Base-by-base conservation (phyloP, 2,113 vertebrate genomes). In the Aegithalos caudatus region DNA sequence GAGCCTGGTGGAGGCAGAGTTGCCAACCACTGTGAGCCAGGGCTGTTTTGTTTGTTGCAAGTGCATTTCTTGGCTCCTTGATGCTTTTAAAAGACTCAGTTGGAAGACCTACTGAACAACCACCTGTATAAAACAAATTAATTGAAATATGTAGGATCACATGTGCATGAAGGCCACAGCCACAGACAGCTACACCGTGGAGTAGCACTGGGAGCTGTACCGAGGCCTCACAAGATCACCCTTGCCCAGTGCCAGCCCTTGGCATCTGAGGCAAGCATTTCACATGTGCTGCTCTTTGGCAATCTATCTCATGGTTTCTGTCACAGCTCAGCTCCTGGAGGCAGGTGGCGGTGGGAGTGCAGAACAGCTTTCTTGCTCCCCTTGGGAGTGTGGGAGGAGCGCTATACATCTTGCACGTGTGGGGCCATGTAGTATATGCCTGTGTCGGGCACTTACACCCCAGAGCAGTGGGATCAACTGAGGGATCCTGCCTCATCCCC, bases 151-250 rank as follows among this genome's bases (percentile, higher is more conserved):
- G 0, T n/a, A 66, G 15, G 4, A 21, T 62, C 31, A 57, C 0
- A 1, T 0, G 0, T 12, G 29, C 6, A 0, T 16, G 50, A 87
- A 89, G 16, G 37, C 73, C 35, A 23, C 0, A 1, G 50, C 38
- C 0, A 0, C 21, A n/a, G n/a, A n/a, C n/a, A n/a, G 58, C 29
- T 27, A 33, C 66, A 18, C 0, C 7, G 21, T 23, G 1, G 3
- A 33, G 23, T 20, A 27, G 40, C 57, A 61, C 19, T 0, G 0
- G 31, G 24, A 81, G 44, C 21, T 4, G 7, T 12, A 47, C 6
- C 8, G 14, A 81, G 25, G 10, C 8, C 40, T 33, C 2, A 5
- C 27, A 60, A 31, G 54, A 60, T n/a, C 3, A 10, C 4, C 17
- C 47, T 51, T 48, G 24, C 65, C 40, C 60, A 6, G 53, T 0